Percentiles rank a stretch among this genome's conserved stretches.
Conservation (phyloP, 2,888 invertebrate species). For the Margaritifera margaritifera region DNA sequence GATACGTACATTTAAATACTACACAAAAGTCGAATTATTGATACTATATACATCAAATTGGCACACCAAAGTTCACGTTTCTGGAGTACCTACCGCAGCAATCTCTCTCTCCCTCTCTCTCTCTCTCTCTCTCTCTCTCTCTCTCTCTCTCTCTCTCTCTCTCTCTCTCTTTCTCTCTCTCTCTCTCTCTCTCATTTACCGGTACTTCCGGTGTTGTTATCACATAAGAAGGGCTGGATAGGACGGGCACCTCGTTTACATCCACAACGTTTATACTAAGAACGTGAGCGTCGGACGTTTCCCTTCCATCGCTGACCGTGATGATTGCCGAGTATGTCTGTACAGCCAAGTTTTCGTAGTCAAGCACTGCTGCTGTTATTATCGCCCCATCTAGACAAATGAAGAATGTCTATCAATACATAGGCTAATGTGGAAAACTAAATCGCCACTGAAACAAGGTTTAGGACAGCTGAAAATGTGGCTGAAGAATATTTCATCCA, state of each 20-base stretch:
- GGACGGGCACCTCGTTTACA: conserved; percentile 29
- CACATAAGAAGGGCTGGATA: conserved; percentile 11
- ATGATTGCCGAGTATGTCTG: conserved; percentile 10
- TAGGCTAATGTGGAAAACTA: not conserved
- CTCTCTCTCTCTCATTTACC: conserved; percentile 15
- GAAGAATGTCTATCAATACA: not conserved
- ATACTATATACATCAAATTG: conserved; percentile 9
- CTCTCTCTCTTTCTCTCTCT: not conserved
- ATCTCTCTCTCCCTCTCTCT: conserved; percentile 15
- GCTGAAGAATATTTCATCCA: too few relatives aligned
- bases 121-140: conserved; percentile 14
- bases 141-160: conserved; percentile 3
- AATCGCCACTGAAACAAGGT: too few relatives aligned
- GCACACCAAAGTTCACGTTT: too few relatives aligned
- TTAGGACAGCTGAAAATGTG: too few relatives aligned
- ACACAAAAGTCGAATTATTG: not conserved
- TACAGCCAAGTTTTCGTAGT: conserved; percentile 18
- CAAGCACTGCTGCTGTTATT: conserved; percentile 13
- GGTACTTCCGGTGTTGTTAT: conserved; percentile 24
- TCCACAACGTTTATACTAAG: conserved; percentile 24
- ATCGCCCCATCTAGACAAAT: conserved; percentile 17
- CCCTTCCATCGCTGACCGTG: conserved; percentile 29
- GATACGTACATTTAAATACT: not conserved
- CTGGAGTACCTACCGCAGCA: too few relatives aligned
- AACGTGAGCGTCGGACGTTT: conserved; percentile 19